Base-by-base conservation (phyloP, 2,797 vertebrate genomes). In the Miichthys miiuy region DNA sequence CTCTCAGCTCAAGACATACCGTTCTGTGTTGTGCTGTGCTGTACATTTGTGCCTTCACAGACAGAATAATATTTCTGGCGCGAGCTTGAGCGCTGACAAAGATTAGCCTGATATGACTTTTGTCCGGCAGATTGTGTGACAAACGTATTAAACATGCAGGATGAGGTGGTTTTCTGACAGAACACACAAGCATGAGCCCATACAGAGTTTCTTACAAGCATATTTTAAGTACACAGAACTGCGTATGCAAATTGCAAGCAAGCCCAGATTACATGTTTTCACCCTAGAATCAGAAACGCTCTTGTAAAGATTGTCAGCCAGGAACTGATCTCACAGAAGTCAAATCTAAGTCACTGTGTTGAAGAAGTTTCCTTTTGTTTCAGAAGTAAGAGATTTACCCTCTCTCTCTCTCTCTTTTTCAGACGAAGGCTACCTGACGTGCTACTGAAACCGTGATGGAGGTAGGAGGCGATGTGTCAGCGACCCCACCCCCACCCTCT, bases 1-100 rank as follows among this genome's bases (percentile, higher is more conserved):
- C 89, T 85, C 88, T 82, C 78, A 77, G 77, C 77, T 83, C 63
- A 81, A 89, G 89, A 85, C 82, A 75, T 68, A 64, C 48, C 25
- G 21, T 76, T 85, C 64, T 74, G 65, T 41, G 68, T 81, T 75
- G 79, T 74, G 75, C 69, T 54, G 47, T 10, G 75, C 79, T 79
- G 48, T 79, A 67, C 81, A 27, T 75, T 79, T 72, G 72, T 72
- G 72, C 72, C 69, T 58, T 72, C 25, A 48, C 74, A 54, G 51
- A 61, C 57, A 54, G 51, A 72, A 50, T 30, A 38, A 61, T 76
- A 38, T 78, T 34, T 62, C 70, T 57, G 38, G n/a, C 21, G 78
- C 71, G 63, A 23, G 34, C 34, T 38, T 44, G 23, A 20, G 47
- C 66, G 72, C 64, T 55, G 68, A 72, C 74, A 72, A n/a, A 83